Conservation (phyloP, 2,113 vertebrate species). For the Echinops telfairi region DNA sequence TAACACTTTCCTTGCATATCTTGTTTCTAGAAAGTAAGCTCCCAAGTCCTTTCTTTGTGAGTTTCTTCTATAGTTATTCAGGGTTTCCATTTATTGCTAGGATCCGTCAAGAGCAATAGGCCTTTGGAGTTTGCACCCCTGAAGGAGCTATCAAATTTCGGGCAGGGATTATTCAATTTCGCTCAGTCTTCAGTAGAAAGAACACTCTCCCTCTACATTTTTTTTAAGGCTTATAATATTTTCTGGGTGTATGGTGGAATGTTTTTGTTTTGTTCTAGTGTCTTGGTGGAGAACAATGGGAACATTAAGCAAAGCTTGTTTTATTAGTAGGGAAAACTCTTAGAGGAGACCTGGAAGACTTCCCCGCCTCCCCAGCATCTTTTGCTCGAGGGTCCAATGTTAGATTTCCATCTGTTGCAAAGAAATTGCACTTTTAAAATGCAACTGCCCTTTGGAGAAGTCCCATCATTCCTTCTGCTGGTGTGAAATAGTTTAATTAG, state of each 20-base stretch:
- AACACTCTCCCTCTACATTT: not conserved
- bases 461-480: not conserved
- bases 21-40: conserved; percentile 44
- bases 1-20: not conserved
- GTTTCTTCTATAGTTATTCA: not conserved
- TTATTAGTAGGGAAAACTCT: conserved; percentile 22
- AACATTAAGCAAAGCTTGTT: not conserved
- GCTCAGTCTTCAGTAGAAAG: not conserved
- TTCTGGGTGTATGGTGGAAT: not conserved
- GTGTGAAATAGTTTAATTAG: not conserved
- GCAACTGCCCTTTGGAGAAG: not conserved
- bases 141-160: conserved; percentile 24
- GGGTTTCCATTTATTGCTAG: conserved; percentile 15
- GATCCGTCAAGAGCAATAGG: not conserved
- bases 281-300: conserved; percentile 37
- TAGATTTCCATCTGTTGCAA: conserved; percentile 9
- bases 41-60: not conserved
- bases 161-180: not conserved
- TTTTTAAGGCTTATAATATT: conserved; percentile 31
- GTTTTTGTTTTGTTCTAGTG: conserved; percentile 59
- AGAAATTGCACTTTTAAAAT: conserved; percentile 37
- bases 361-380: not conserved
- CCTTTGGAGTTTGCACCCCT: not conserved
- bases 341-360: not conserved
- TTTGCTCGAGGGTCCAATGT: not conserved